phyloP scores from a whole-genome alignment of 2,888 invertebrate genomes.

The Ophion ventricosus region DNA sequence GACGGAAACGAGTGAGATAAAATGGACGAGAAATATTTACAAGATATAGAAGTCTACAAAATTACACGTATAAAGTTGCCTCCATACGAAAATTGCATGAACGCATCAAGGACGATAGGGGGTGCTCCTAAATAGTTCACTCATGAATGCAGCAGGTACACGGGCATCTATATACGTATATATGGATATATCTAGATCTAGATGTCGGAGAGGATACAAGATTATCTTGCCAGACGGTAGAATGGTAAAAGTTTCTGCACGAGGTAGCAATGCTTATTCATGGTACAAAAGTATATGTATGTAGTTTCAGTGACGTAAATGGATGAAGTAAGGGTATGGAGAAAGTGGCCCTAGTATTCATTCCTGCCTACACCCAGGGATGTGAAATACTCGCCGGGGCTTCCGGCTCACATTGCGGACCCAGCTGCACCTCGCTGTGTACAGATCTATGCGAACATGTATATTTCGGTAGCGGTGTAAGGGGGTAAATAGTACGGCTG shows the following conservation, averaged over 20 bases:
- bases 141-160: constrained; percentile 60
- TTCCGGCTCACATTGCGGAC: constrained; percentile 61
- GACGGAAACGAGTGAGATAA: not conserved
- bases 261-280: constrained; percentile 54
- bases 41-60: constrained; percentile 44
- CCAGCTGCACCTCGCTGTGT: constrained; percentile 59
- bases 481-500: constrained; percentile 12
- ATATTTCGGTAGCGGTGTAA: constrained; percentile 6
- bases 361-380: constrained; percentile 55
- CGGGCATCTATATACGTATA: not conserved
- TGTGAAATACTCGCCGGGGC: constrained; percentile 63
- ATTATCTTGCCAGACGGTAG: constrained; percentile 79
- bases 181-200: not conserved
- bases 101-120: constrained; percentile 45
- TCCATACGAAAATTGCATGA: constrained; percentile 41
- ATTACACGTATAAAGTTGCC: constrained; percentile 58
- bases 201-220: constrained; percentile 62
- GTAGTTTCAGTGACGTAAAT: constrained; percentile 63
- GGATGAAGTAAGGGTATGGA: constrained; percentile 64
- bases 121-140: constrained; percentile 55
- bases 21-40: constrained; percentile 12
- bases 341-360: constrained; percentile 55
- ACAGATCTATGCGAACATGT: constrained; percentile 4
- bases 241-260: constrained; percentile 77
- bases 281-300: constrained; percentile 45